Evolutionary conservation across 2,888 invertebrate genomes (phyloP).

Genomic region (Drosophila rellima): DNA sequence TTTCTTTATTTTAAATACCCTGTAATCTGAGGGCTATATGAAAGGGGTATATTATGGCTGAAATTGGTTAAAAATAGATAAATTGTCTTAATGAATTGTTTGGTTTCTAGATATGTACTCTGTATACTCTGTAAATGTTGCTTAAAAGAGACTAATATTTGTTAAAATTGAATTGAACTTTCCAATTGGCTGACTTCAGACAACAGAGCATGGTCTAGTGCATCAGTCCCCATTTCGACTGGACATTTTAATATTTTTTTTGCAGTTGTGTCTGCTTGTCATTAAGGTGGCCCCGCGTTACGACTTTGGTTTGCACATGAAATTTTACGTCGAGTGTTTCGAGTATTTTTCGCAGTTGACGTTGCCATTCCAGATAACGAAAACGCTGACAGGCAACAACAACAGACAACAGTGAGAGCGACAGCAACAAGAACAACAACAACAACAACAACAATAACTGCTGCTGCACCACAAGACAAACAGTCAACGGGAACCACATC

Average conservation of each 20-base stretch:
- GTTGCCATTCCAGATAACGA: conserved; percentile 52
- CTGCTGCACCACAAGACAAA: conserved; percentile 25
- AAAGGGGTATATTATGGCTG: neutral
- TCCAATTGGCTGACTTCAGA: neutral
- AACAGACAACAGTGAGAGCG: conserved; percentile 19
- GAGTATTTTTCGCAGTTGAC: conserved; percentile 49
- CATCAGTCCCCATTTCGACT: neutral
- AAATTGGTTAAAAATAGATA: no score
- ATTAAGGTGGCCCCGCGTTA: conserved; percentile 60
- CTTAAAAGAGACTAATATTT: no score
- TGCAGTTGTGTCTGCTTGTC: conserved; percentile 45
- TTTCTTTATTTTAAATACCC: conserved; percentile 39
- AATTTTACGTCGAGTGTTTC: conserved; percentile 77
- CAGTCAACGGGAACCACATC: conserved; percentile 9
- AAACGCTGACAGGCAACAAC: conserved; percentile 44
- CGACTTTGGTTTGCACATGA: conserved; percentile 72
- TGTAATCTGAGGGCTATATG: neutral
- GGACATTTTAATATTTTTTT: neutral
- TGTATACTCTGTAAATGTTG: no score
- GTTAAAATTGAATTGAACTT: neutral
- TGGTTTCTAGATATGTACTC: no score
- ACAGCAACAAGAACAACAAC: conserved; percentile 19
- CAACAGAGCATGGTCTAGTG: neutral
- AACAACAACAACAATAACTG: conserved; percentile 18
- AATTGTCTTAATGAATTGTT: no score